Conservation (phyloP, 1,140 invertebrate species). For the Monomorium pharaonis region DNA sequence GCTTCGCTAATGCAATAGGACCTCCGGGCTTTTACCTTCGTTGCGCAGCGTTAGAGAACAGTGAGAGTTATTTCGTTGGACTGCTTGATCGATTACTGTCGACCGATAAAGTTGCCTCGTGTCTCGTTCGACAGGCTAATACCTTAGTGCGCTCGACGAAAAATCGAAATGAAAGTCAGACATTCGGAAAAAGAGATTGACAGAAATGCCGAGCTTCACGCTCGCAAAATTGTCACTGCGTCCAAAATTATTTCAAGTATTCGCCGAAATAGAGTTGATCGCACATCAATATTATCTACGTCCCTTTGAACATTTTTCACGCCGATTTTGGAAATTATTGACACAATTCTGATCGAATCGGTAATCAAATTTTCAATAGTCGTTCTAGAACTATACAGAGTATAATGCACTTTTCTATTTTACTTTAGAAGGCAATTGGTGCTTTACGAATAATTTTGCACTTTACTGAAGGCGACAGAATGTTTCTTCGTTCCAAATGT, state of each 20-base stretch:
- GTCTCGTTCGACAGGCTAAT: slow-evolving; percentile 36
- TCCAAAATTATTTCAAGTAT: not conserved
- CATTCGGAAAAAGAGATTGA: not conserved
- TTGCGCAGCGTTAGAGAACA: slow-evolving; percentile 30
- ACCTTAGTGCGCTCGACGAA: slow-evolving; percentile 3
- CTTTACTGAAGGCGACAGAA: not conserved
- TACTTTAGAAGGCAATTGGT: not conserved
- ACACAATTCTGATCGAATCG: not conserved
- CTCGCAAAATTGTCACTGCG: not conserved
- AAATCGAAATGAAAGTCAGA: slow-evolving; percentile 47
- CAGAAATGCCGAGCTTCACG: not conserved
- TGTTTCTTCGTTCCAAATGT: not conserved
- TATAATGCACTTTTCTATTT: not conserved
- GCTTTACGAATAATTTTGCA: not conserved
- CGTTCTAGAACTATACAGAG: not conserved
- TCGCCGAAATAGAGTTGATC: not conserved
- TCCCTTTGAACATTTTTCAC: not conserved
- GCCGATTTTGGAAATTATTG: not conserved
- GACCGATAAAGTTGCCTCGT: slow-evolving; percentile 30
- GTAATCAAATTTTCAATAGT: not conserved
- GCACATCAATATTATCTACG: not conserved
- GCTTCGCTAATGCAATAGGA: slow-evolving; percentile 61
- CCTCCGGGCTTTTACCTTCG: slow-evolving; percentile 34
- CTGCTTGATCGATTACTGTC: slow-evolving; percentile 62
- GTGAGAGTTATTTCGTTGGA: slow-evolving; percentile 43